These are phyloP conservation scores for Drosophila repleta DNA, from an alignment of 1,140 invertebrate species.

Conservation along the genomic window DNA sequence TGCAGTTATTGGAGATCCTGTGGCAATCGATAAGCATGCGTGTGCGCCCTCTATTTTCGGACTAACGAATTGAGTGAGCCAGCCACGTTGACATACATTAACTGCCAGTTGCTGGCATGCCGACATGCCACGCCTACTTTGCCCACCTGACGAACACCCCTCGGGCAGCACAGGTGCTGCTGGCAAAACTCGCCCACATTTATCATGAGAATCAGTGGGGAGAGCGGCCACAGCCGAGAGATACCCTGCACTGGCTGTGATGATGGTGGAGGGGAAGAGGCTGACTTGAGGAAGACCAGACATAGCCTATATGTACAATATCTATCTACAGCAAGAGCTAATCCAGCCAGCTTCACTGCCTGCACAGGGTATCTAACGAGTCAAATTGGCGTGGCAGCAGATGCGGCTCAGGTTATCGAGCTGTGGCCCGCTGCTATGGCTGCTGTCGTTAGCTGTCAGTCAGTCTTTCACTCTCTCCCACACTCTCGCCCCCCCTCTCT, in stretches of 20 bases:
- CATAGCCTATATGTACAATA: too few species aligned
- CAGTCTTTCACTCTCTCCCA: background rate
- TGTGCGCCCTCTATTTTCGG: conserved; percentile 47
- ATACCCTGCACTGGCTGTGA: conserved; percentile 25
- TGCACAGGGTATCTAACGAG: conserved; percentile 27
- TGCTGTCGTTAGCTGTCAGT: conserved; percentile 7
- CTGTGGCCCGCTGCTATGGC: conserved; percentile 7
- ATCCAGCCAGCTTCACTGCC: background rate
- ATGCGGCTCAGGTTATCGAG: conserved; percentile 27
- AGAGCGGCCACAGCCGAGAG: too few species aligned
- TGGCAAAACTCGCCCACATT: conserved; percentile 51
- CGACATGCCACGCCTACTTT: conserved; percentile 17
- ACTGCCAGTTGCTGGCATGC: conserved; percentile 48
- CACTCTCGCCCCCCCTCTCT: background rate
- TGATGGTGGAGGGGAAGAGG: too few species aligned
- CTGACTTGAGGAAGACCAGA: too few species aligned
- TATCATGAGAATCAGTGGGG: conserved; percentile 35
- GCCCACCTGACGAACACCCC: background rate
- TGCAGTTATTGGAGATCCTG: conserved; percentile 11
- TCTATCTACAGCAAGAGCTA: too few species aligned
- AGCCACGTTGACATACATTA: conserved; percentile 57
- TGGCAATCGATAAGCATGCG: conserved; percentile 62
- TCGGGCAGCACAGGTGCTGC: conserved; percentile 16
- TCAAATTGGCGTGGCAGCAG: conserved; percentile 41
- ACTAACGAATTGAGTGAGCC: conserved; percentile 63